phyloP scores from a whole-genome alignment of 2,113 vertebrate species.

The Tachuris rubrigastra region DNA sequence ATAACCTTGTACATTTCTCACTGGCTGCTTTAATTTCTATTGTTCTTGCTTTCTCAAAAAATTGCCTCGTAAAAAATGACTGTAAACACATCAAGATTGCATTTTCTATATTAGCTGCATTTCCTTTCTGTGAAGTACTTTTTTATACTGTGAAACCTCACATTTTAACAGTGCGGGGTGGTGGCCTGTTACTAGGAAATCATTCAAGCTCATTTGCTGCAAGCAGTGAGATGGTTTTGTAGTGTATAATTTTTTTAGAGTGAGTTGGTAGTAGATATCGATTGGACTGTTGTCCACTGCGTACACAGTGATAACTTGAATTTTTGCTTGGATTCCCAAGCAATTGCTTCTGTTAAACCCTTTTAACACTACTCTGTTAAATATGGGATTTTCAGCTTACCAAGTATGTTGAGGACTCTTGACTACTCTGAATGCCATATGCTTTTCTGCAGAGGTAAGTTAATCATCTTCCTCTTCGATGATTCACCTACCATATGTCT shows the following conservation, averaged over 20 bases:
- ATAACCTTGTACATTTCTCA: slow-evolving; percentile 39
- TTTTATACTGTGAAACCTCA: slow-evolving; percentile 63
- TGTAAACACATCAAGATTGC: slow-evolving; percentile 14
- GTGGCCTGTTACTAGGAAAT: slow-evolving; percentile 41
- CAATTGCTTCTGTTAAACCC: slow-evolving; percentile 1
- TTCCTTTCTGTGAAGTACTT: slow-evolving; percentile 41
- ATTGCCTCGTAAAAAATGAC: slow-evolving; percentile 34
- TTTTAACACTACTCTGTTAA: neutral
- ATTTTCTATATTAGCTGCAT: slow-evolving; percentile 42
- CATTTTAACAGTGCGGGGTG: slow-evolving; percentile 51
- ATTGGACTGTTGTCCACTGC: slow-evolving; percentile 6
- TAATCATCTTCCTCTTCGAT: neutral
- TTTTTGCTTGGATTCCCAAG: slow-evolving; percentile 61
- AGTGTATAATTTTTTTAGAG: slow-evolving; percentile 35
- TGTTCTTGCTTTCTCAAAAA: slow-evolving; percentile 30
- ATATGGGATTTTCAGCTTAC: slow-evolving; percentile 18
- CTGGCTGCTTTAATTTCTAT: slow-evolving; percentile 47
- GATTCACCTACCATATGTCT: neutral
- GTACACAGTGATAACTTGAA: slow-evolving; percentile 52
- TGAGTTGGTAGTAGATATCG: slow-evolving; percentile 22
- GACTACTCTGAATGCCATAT: neutral
- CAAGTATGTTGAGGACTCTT: neutral
- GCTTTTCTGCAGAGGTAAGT: slow-evolving; percentile 8
- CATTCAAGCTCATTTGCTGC: slow-evolving; percentile 39
- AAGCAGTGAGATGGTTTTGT: slow-evolving; percentile 55